Evolutionary conservation across 2,113 vertebrate genomes (phyloP).

Genomic region (Ageneiosus marmoratus): DNA sequence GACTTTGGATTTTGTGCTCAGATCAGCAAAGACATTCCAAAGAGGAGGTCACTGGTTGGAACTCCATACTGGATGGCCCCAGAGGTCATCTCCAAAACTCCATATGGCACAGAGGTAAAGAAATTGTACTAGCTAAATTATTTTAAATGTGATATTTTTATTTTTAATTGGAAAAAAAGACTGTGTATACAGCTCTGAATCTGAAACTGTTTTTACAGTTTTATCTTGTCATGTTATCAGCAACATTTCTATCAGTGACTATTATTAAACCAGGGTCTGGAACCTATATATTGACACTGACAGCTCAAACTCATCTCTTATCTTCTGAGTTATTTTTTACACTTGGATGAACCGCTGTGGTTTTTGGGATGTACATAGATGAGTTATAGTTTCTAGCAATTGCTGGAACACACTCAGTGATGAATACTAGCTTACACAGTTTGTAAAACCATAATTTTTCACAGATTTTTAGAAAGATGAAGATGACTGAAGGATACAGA

Average conservation of each 20-base stretch:
- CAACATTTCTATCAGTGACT: background rate
- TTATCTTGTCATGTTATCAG: background rate
- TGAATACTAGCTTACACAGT: background rate
- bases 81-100: conserved; percentile 86
- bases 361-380: background rate
- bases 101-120: conserved; percentile 85
- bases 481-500: background rate
- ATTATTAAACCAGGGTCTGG: conserved; percentile 32
- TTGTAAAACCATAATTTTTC: background rate
- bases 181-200: no score
- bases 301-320: conserved; percentile 27
- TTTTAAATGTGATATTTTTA: background rate
- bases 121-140: background rate
- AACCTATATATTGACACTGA: background rate
- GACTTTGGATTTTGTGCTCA: conserved; percentile 97
- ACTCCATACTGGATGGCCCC: conserved; percentile 98
- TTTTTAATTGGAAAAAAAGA: background rate
- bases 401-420: background rate
- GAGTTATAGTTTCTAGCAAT: background rate
- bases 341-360: background rate
- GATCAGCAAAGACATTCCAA: conserved; percentile 89
- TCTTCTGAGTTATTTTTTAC: conserved; percentile 39
- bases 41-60: conserved; percentile 89
- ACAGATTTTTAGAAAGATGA: background rate
- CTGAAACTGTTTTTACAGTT: no score